These are phyloP conservation scores for Cisticola juncidis DNA, from an alignment of 2,113 vertebrate species.

Conservation along the genomic window DNA sequence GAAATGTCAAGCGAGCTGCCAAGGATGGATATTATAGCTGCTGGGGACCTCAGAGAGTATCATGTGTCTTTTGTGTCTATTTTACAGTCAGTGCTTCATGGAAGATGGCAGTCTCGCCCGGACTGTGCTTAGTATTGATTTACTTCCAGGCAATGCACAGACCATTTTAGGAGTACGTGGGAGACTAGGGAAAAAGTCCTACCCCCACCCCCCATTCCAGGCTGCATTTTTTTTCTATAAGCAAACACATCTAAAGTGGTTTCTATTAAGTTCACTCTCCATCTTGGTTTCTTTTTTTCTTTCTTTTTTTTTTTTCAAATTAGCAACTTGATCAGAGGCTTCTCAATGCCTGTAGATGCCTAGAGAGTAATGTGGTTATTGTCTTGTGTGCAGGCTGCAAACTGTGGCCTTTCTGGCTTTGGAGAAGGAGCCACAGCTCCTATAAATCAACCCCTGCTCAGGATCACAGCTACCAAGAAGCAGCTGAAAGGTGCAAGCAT, in stretches of 20 bases:
- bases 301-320: not conserved
- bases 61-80: conserved; percentile 81
- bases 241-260: not conserved
- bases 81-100: conserved; percentile 80
- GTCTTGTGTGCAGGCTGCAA: not conserved
- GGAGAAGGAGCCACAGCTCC: not conserved
- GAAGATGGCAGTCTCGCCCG: conserved; percentile 78
- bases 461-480: not conserved
- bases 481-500: not conserved
- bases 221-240: not conserved
- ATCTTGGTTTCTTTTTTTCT: not conserved
- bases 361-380: not conserved
- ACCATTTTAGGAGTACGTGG: conserved; percentile 63
- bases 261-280: not conserved
- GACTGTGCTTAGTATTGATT: conserved; percentile 78
- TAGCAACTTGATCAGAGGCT: not conserved
- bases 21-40: conserved; percentile 89
- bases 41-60: conserved; percentile 82
- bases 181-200: not conserved
- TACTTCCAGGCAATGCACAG: conserved; percentile 68
- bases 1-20: conserved; percentile 91
- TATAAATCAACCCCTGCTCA: not conserved
- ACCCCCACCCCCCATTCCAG: not conserved
- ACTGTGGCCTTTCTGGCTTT: not conserved
- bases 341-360: not conserved